Conservation (phyloP, 2,797 vertebrate species). For the Sebastes wilsoni region DNA sequence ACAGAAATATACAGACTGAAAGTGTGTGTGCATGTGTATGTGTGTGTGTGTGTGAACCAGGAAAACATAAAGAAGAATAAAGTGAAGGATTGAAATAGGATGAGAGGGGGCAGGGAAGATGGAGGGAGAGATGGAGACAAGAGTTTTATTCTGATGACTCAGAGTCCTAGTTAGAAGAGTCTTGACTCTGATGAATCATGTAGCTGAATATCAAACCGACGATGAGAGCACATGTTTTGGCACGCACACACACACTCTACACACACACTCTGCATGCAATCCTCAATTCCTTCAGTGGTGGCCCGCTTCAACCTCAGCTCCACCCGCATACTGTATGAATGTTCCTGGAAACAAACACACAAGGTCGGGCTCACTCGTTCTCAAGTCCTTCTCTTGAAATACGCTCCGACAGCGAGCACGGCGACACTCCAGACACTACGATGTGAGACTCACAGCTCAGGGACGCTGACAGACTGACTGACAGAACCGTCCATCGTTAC, state of each 20-base stretch:
- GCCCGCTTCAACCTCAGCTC: neutral
- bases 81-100: conserved; percentile 24
- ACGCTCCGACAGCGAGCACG: neutral
- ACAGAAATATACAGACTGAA: conserved; percentile 33
- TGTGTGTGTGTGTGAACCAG: neutral
- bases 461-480: neutral
- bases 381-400: neutral
- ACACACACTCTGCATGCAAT: neutral
- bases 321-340: neutral
- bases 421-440: neutral
- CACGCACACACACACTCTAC: neutral
- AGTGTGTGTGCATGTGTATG: neutral
- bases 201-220: conserved; percentile 39
- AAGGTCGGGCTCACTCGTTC: neutral
- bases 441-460: neutral
- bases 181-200: conserved; percentile 49
- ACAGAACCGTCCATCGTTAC: neutral
- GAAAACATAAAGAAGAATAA: conserved; percentile 6
- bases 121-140: neutral
- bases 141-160: conserved; percentile 55
- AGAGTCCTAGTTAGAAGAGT: conserved; percentile 45
- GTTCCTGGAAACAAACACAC: conserved; percentile 9
- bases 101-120: neutral
- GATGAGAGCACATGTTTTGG: conserved; percentile 7
- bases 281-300: neutral